phyloP scores from a whole-genome alignment of 2,113 vertebrate genomes.

The Onychostruthus taczanowskii region DNA sequence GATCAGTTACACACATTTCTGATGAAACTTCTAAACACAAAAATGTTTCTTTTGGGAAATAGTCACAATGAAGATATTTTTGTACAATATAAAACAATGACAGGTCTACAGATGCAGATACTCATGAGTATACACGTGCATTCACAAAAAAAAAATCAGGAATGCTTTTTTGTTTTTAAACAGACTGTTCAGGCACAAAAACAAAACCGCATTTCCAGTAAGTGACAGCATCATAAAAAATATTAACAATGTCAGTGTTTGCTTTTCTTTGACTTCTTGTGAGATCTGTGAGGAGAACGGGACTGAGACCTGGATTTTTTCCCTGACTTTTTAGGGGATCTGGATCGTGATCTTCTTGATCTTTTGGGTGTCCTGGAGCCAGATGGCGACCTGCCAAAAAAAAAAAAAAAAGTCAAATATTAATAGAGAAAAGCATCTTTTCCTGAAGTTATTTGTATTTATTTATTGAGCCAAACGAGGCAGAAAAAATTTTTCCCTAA shows the following conservation, averaged over 20 bases:
- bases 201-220: slow-evolving; percentile 83
- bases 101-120: slow-evolving; percentile 79
- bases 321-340: slow-evolving; percentile 93
- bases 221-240: slow-evolving; percentile 80
- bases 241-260: slow-evolving; percentile 90
- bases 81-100: slow-evolving; percentile 88
- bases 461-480: not conserved
- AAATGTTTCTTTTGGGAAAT: slow-evolving; percentile 76
- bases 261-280: slow-evolving; percentile 99
- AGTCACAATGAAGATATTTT: slow-evolving; percentile 80
- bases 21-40: slow-evolving; percentile 81
- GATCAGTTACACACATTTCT: slow-evolving; percentile 81
- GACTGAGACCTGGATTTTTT: slow-evolving; percentile 98
- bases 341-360: slow-evolving; percentile 90
- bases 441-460: not conserved
- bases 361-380: slow-evolving; percentile 95
- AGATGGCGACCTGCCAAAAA: slow-evolving; percentile 85
- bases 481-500: not conserved
- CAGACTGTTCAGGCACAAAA: slow-evolving; percentile 83
- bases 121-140: slow-evolving; percentile 82
- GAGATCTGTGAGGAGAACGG: slow-evolving; percentile 95
- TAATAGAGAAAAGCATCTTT: not conserved
- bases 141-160: slow-evolving; percentile 79
- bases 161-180: slow-evolving; percentile 80
- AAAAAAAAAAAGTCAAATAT: not conserved